Percentiles rank a stretch among this genome's conserved stretches.
Evolutionary conservation across 2,888 invertebrate species (phyloP).

Genomic region (Drosophila testacea): DNA sequence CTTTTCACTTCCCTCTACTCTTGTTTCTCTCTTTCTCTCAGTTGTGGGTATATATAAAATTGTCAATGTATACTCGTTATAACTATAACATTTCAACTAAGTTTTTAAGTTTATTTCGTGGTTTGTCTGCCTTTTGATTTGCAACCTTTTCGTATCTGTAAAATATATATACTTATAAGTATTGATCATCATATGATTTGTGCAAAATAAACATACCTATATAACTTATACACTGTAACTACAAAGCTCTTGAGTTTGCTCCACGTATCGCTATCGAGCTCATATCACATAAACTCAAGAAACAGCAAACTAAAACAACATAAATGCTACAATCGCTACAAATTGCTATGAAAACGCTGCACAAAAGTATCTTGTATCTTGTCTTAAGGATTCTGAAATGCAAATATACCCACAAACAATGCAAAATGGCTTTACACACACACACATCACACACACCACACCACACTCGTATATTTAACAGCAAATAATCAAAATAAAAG

Average conservation of each 20-base stretch:
- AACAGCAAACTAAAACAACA: slow-evolving; percentile 14
- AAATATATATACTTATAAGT: slow-evolving; percentile 22
- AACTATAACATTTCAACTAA: slow-evolving; percentile 40
- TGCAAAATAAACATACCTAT: slow-evolving; percentile 40
- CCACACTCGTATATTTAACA: slow-evolving; percentile 12
- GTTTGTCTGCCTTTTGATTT: slow-evolving; percentile 55
- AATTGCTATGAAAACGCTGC: slow-evolving; percentile 57
- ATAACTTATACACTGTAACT: slow-evolving; percentile 80
- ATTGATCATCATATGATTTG: slow-evolving; percentile 32
- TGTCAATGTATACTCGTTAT: slow-evolving; percentile 28
- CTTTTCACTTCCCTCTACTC: slow-evolving; percentile 4
- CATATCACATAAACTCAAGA: slow-evolving; percentile 30
- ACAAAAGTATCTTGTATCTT: slow-evolving; percentile 43
- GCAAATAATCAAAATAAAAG: slow-evolving; percentile 72
- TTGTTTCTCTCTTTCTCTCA: slow-evolving; percentile 14
- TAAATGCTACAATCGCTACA: slow-evolving; percentile 39
- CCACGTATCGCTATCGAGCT: slow-evolving; percentile 83
- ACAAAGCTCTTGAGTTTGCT: slow-evolving; percentile 80
- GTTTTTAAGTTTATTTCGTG: slow-evolving; percentile 50
- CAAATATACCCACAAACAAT: slow-evolving; percentile 56
- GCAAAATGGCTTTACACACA: slow-evolving; percentile 51
- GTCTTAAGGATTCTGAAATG: slow-evolving; percentile 20
- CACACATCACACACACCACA: slow-evolving; percentile 32
- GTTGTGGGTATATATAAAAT: slow-evolving; percentile 16
- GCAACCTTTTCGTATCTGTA: slow-evolving; percentile 32